Evolutionary conservation across 2,888 invertebrate genomes (phyloP).

Genomic region (Eremobia ochroleuca): DNA sequence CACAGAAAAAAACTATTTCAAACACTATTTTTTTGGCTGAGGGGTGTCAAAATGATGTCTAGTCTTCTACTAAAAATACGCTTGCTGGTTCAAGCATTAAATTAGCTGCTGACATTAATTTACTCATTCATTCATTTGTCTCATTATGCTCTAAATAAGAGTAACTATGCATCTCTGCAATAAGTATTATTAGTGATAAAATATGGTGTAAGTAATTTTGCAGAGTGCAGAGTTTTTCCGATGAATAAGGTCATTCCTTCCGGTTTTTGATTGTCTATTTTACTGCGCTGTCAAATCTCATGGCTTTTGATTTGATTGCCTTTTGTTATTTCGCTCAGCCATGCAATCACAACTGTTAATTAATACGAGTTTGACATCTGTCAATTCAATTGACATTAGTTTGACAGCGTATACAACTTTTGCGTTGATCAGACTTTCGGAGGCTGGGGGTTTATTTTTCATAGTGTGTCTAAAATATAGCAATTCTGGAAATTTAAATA

Average conservation of each 20-base stretch:
- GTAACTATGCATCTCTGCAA: slow-evolving; percentile 47
- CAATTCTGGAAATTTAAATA: slow-evolving; percentile 22
- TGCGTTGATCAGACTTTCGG: slow-evolving; percentile 1
- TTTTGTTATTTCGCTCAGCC: neutral
- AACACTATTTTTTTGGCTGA: neutral
- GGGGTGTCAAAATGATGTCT: slow-evolving; percentile 3
- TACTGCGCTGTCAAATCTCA: neutral
- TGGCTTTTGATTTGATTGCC: neutral
- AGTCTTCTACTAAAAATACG: neutral
- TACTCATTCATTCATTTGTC: no score
- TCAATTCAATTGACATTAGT: neutral
- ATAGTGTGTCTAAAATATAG: slow-evolving; percentile 16
- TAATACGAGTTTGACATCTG: neutral
- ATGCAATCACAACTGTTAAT: neutral
- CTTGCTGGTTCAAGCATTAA: slow-evolving; percentile 29
- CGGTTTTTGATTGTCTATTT: slow-evolving; percentile 12
- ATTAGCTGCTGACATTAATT: neutral
- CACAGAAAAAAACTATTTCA: neutral
- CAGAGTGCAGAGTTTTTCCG: slow-evolving; percentile 42
- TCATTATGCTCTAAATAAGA: slow-evolving; percentile 23
- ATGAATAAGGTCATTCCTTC: neutral
- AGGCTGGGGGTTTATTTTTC: neutral
- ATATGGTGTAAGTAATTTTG: slow-evolving; percentile 42
- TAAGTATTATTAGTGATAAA: slow-evolving; percentile 55
- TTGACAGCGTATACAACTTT: slow-evolving; percentile 15